A percentile compares a stretch with the other conserved stretches of the same genome.
phyloP scores from a whole-genome alignment of 1,140 invertebrate genomes.

The Hylaeus volcanicus region DNA sequence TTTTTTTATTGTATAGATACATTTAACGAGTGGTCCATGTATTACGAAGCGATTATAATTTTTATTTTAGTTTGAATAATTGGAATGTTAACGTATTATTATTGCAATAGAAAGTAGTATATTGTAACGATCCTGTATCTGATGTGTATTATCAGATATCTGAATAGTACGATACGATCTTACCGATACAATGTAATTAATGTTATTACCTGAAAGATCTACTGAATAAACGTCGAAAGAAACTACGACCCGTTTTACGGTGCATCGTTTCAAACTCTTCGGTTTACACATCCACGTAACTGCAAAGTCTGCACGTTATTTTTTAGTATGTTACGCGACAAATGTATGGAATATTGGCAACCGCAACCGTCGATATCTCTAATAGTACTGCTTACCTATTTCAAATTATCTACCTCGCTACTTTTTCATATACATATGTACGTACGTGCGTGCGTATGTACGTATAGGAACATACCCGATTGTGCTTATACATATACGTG shows the following conservation, averaged over 20 bases:
- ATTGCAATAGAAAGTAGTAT: neutral
- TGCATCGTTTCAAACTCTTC: constrained; percentile 15
- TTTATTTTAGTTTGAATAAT: neutral
- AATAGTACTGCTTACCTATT: constrained; percentile 18
- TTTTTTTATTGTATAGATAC: too few species aligned
- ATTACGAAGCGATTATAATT: too few species aligned
- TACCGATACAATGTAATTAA: neutral
- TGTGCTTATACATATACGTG: neutral
- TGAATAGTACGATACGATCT: neutral
- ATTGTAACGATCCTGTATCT: neutral
- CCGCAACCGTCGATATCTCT: constrained; percentile 2
- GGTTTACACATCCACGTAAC: neutral
- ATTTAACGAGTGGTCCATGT: too few species aligned
- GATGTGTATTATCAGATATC: neutral
- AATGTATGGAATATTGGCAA: neutral
- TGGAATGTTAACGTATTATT: neutral
- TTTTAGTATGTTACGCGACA: constrained; percentile 7
- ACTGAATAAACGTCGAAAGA: neutral
- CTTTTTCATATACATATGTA: neutral
- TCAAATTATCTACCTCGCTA: constrained; percentile 28
- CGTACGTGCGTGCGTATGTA: too few species aligned
- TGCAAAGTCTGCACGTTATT: neutral
- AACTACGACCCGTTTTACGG: constrained; percentile 6
- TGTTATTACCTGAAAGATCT: constrained; percentile 41
- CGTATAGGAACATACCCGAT: constrained; percentile 11